phyloP scores from a whole-genome alignment of 2,797 vertebrate species.

The Erethizon dorsatum region DNA sequence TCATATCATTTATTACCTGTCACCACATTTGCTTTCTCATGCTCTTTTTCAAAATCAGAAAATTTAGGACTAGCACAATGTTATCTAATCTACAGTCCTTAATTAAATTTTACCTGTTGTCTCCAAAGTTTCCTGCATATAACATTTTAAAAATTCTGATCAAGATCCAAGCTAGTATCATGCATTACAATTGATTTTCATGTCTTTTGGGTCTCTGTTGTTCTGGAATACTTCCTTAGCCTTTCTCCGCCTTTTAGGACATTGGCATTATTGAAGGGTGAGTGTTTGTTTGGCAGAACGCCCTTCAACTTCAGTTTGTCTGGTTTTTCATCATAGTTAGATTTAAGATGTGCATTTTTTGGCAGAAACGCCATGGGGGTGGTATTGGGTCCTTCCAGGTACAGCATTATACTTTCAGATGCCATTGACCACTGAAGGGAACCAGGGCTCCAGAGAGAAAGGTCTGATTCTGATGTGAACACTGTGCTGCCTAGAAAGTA shows the following conservation, averaged over 20 bases:
- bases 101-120: not conserved
- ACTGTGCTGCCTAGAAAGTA: not conserved
- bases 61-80: not conserved
- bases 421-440: not conserved
- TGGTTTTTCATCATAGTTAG: not conserved
- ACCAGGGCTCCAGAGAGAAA: not conserved
- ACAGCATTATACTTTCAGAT: not conserved
- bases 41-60: conserved; percentile 14
- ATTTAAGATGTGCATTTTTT: not conserved
- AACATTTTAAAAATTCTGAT: not conserved
- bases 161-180: not conserved
- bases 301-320: not conserved
- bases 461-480: not conserved
- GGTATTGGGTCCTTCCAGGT: not conserved
- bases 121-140: not conserved
- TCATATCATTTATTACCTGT: not conserved
- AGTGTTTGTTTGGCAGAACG: not conserved
- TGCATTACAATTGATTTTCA: not conserved
- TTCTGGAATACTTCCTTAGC: not conserved
- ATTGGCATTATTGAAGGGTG: not conserved
- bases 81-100: not conserved
- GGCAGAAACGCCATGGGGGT: not conserved
- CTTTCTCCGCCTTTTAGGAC: not conserved
- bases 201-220: not conserved
- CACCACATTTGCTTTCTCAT: not conserved